Base-by-base conservation (phyloP, 2,888 invertebrate species). In the Spilosoma lubricipeda region DNA sequence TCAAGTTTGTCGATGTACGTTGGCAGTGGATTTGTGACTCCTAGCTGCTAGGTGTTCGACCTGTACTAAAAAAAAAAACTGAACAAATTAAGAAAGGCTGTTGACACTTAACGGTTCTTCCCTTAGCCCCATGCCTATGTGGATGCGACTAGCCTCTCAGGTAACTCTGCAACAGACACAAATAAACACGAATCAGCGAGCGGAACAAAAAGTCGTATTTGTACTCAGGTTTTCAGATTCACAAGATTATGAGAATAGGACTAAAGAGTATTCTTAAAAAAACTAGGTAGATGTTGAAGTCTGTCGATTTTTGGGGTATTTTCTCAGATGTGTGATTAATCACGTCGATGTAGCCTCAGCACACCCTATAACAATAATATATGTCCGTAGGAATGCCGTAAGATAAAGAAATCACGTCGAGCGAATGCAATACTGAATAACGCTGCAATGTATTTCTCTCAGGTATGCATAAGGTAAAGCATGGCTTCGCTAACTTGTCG, bases 391-490 rank as follows among this genome's bases (percentile, higher is more conserved):
- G 97, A 96, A 81, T 96, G 97, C 94, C 97, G 97, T 96, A 96
- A 95, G 88, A 93, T 96, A 90, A 94, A 95, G 86, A 96, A 96
- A 93, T 94, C 95, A 90, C 96, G 96, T 90, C 95, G 95, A 92
- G 95, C 96, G 91, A 97, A 96, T 95, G 96, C 96, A 85, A 96
- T 97, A 92, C 96, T 96, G 93, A 96, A 96, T 94, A 76, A 72
- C 65, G 97, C 97, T 86, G 97, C 97, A 85, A 93, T 96, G 92
- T 97, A 96, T 95, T 96, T 97, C 91, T 96, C 97, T 91, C 97
- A 97, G 97, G 97, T 97, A 95, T 91, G 94, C 93, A 86, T 79
- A 77, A 81, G 85, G 85, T 85, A 83, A 78, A 67, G 79, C 85
- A 84, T 85, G 84, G 85, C 85, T 84, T 85, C 76, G 86, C 87